Conservation (phyloP, 2,797 vertebrate species). For the Sebastes melanostomus region DNA sequence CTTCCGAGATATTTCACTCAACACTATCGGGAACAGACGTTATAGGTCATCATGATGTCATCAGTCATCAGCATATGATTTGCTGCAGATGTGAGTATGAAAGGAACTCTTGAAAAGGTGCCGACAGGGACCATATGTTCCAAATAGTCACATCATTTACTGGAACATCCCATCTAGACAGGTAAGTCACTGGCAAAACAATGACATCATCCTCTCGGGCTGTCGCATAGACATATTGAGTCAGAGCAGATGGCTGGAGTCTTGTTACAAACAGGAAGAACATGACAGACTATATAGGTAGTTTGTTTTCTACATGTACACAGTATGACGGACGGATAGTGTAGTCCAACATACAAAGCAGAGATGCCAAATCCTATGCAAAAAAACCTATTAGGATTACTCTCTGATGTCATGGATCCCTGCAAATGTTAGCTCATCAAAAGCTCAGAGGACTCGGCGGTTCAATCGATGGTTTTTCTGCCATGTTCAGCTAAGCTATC, state of each 20-base stretch:
- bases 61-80: slow-evolving; percentile 65
- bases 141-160: slow-evolving; percentile 53
- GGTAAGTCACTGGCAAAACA: slow-evolving; percentile 55
- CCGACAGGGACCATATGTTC: slow-evolving; percentile 59
- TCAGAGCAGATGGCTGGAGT: slow-evolving; percentile 32
- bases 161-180: slow-evolving; percentile 40
- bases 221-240: slow-evolving; percentile 26
- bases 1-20: slow-evolving; percentile 57
- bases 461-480: slow-evolving; percentile 69
- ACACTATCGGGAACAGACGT: slow-evolving; percentile 44
- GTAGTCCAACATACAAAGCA: slow-evolving; percentile 21
- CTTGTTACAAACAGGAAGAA: slow-evolving; percentile 46
- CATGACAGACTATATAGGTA: background rate
- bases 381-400: slow-evolving; percentile 65
- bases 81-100: slow-evolving; percentile 62
- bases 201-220: slow-evolving; percentile 57
- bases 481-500: slow-evolving; percentile 65
- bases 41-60: slow-evolving; percentile 70
- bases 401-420: slow-evolving; percentile 73
- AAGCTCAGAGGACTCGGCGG: slow-evolving; percentile 54
- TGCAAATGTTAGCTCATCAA: slow-evolving; percentile 72
- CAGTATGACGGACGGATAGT: background rate
- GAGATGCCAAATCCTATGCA: slow-evolving; percentile 48
- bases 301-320: slow-evolving; percentile 9
- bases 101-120: slow-evolving; percentile 32